Base-by-base conservation (phyloP, 2,797 vertebrate species). In the Synaphobranchus kaupii region DNA sequence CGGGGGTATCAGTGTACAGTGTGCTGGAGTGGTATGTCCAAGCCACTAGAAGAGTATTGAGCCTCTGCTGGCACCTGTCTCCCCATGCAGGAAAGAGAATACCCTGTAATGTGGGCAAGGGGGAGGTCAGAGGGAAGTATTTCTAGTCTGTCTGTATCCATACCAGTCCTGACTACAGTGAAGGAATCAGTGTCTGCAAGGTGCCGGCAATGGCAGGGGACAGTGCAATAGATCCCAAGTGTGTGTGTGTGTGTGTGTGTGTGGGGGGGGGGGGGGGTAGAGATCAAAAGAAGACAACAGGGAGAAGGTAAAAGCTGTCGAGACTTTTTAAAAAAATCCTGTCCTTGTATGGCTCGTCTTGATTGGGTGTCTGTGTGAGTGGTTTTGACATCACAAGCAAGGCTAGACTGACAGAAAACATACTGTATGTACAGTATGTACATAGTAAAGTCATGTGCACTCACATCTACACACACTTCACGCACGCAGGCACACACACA, bases 331-430 rank as follows among this genome's bases (percentile, higher is more conserved):
- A 56, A 12, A 52, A 52, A 52, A n/a, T 25, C 22, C 47, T n/a
- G 7, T 81, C 22, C 10, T 50, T 81, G 5, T 50, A 50, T 13
- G 22, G 22, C 44, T 81, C 50, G 20, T 50, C 9, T 48, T 81
- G 47, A 50, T n/a, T 50, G 47, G 5, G 73, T 81, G 44, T 81
- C 8, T 81, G 78, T n/a, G 47, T 48, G 78, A 81, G 20, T 48
- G 78, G 47, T 81, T 25, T 81, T 81, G 44, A 81, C 78, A 25
- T 25, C 78, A 81, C 20, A 63, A 15, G 52, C 88, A 85, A 87
- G 88, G 85, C 88, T 89, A 89, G 87, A 89, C n/a, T 71, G 22
- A 31, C 66, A 88, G 89, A 12, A 90, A 90, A 86, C 87, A 68
- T 68, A 22, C 58, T 17, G 25, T 68, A 68, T 10, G n/a, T n/a